Conservation (phyloP, 1,140 invertebrate genomes). For the Carposina sasakii region DNA sequence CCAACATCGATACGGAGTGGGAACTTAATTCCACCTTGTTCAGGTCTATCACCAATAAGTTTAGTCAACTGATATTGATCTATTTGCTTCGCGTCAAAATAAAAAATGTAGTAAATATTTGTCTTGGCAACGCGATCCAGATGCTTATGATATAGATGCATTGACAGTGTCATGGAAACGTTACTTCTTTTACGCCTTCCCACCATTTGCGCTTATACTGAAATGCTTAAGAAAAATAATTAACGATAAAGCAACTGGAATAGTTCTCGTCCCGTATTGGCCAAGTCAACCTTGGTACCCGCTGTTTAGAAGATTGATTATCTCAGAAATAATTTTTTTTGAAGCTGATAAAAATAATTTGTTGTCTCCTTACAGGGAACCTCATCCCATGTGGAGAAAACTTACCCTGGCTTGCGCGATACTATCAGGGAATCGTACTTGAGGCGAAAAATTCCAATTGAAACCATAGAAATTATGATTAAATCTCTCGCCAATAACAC, state of each 20-base stretch:
- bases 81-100: slow-evolving; percentile 13
- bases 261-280: slow-evolving; percentile 11
- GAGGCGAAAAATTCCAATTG: no score
- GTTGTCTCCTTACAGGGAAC: no score
- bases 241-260: slow-evolving; percentile 11
- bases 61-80: slow-evolving; percentile 15
- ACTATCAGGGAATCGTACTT: no score
- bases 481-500: no score
- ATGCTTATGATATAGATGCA: slow-evolving; percentile 11
- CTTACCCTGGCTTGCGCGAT: no score
- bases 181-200: slow-evolving; percentile 14
- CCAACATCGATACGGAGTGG: slow-evolving; percentile 27
- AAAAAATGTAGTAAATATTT: slow-evolving; percentile 13
- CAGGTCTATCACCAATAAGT: neutral
- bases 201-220: slow-evolving; percentile 10
- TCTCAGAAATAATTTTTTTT: neutral
- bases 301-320: neutral
- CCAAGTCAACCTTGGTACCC: slow-evolving; percentile 15
- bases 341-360: neutral
- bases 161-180: slow-evolving; percentile 9
- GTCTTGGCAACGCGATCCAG: slow-evolving; percentile 14
- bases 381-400: no score
- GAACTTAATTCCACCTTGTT: neutral
- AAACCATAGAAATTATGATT: no score
- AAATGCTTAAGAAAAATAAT: slow-evolving; percentile 15